phyloP scores from a whole-genome alignment of 2,113 vertebrate genomes.

The Leuciscus idus region DNA sequence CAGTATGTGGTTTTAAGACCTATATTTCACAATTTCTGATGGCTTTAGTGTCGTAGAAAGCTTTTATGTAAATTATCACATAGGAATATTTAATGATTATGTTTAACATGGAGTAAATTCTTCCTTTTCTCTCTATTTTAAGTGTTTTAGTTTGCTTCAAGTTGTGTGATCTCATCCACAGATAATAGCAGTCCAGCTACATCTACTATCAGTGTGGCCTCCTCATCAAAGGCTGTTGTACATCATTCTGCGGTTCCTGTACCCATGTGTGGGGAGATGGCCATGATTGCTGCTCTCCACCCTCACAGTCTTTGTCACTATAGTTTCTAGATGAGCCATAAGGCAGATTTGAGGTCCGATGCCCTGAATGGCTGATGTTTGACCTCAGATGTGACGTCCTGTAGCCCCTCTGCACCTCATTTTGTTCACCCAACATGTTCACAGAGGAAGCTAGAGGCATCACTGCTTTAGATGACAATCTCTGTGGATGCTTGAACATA shows the following conservation, averaged over 20 bases:
- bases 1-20: background rate
- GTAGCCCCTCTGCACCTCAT: background rate
- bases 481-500: slow-evolving; percentile 42
- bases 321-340: slow-evolving; percentile 30
- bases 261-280: slow-evolving; percentile 54
- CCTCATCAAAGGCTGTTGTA: slow-evolving; percentile 67
- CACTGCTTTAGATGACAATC: slow-evolving; percentile 64
- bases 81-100: background rate
- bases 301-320: slow-evolving; percentile 21
- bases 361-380: slow-evolving; percentile 44
- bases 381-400: slow-evolving; percentile 52
- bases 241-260: slow-evolving; percentile 46
- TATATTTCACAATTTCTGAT: background rate
- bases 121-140: too few relatives aligned
- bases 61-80: background rate
- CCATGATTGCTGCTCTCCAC: slow-evolving; percentile 17
- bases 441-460: slow-evolving; percentile 63
- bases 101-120: background rate
- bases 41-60: background rate
- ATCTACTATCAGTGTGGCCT: slow-evolving; percentile 61
- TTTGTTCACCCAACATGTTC: slow-evolving; percentile 57
- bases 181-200: slow-evolving; percentile 46
- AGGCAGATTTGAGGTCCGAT: slow-evolving; percentile 30
- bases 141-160: background rate
- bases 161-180: background rate